Evolutionary conservation across 2,797 vertebrate species (phyloP).

Genomic region (Falco peregrinus): DNA sequence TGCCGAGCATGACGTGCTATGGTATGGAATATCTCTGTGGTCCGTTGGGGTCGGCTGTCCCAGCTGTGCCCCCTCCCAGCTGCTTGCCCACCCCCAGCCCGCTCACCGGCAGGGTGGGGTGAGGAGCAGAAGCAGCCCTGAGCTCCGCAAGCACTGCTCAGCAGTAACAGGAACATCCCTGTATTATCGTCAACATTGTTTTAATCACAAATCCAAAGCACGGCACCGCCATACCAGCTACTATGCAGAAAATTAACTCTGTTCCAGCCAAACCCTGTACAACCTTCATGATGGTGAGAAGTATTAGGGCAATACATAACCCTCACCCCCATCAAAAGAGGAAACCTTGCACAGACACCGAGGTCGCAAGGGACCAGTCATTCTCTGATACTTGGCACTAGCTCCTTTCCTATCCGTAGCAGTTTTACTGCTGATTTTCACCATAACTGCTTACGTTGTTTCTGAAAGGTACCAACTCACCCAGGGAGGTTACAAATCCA

Average conservation of each 20-base stretch:
- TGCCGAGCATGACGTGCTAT: rapidly evolving
- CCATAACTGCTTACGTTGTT: not conserved
- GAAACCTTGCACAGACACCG: not conserved
- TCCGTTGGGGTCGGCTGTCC: not conserved
- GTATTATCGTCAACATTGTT: rapidly evolving
- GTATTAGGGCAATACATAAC: not conserved
- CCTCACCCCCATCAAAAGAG: not conserved
- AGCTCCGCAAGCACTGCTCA: not conserved
- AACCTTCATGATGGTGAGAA: not conserved
- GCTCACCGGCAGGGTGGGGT: rapidly evolving
- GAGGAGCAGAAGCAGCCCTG: not conserved
- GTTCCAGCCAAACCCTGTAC: not conserved
- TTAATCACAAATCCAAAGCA: not conserved
- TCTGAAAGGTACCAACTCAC: not conserved
- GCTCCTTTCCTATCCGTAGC: rapidly evolving
- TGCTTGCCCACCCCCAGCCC: not conserved
- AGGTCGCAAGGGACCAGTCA: not conserved
- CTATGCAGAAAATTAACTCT: not conserved
- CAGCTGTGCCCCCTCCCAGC: not conserved
- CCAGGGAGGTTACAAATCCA: not conserved
- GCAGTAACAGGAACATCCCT: rapidly evolving
- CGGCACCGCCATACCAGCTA: not conserved
- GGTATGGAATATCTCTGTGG: not conserved
- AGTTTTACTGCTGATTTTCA: not conserved
- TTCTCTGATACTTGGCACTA: not conserved